Evolutionary conservation across 2,888 invertebrate species (phyloP), one percentile per base, ranked within the genome.

Genomic region (Ecliptopera silaceata): DNA sequence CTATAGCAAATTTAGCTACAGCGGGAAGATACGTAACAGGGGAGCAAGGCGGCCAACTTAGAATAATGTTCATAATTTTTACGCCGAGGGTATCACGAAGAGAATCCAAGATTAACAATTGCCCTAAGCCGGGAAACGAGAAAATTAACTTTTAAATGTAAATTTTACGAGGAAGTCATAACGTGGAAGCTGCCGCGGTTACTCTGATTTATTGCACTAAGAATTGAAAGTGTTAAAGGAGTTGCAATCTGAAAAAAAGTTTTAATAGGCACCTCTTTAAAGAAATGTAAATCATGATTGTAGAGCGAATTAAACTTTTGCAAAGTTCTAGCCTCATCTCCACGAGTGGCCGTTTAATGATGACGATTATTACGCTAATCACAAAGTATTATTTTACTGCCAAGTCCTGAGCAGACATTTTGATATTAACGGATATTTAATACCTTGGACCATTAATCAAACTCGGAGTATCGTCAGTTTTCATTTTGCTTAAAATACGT

Each of bases 71-170:
- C 77, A 75, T 80, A 83, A 77, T 82, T 84, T 82, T 80, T 77
- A 75, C 73, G 76, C 67, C 59, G 61, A 71, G 61, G 67, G 71
- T 70, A 74, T 75, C 79, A 75, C 74, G 73, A 76, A n/a, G 75
- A 70, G 80, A 80, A 83, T 82, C 78, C 85, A 81, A 85, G 86
- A 89, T 88, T 88, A 88, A 88, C 86, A 88, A 87, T 86, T 83
- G 86, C 84, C 80, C 79, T 82, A 75, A 84, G 82, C 80, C 76
- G 77, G 75, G 78, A 72, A 82, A 77, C 77, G 84, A 82, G 88
- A 87, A 88, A 88, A 90, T 90, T 89, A 86, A 89, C 86, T 88
- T 89, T 90, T 86, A 88, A 88, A 89, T 88, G 88, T 89, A 89
- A 88, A 90, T 89, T 89, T 90, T 88, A 88, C 87, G 88, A 86